Evolutionary conservation across 2,113 vertebrate species (phyloP).

Genomic region (Pluvialis apricaria): DNA sequence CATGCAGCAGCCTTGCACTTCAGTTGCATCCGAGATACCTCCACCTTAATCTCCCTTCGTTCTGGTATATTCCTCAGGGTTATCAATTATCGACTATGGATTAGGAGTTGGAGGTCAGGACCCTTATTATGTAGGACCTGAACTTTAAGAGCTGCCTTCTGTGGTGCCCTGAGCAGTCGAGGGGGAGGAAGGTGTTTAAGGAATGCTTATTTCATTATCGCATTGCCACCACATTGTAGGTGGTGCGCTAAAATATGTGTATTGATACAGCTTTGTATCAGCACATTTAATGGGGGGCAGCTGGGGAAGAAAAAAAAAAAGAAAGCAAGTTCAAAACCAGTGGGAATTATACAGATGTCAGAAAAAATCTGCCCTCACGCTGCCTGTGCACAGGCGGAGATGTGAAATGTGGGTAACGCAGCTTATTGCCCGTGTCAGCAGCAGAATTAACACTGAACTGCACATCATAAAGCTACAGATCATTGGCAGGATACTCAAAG

Average conservation of each 20-base stretch:
- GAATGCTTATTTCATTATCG: neutral
- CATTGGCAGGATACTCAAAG: slow-evolving; percentile 8
- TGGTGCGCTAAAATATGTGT: neutral
- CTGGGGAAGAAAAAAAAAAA: neutral
- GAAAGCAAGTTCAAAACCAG: neutral
- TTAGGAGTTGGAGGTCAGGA: neutral
- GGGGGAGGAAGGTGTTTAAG: neutral
- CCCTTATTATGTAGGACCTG: neutral
- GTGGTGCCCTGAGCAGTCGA: neutral
- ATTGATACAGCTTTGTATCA: neutral
- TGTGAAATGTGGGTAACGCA: neutral
- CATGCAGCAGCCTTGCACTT: neutral
- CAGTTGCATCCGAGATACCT: neutral
- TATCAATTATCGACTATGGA: neutral
- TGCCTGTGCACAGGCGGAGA: neutral
- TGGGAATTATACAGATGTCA: neutral
- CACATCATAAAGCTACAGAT: neutral
- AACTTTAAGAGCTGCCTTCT: neutral
- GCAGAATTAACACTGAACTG: slow-evolving; percentile 14
- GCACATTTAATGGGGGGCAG: neutral
- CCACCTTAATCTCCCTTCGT: neutral
- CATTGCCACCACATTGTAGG: neutral
- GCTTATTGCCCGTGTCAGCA: neutral
- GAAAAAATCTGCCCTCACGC: neutral
- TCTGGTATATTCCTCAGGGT: neutral